phyloP scores from a whole-genome alignment of 2,888 invertebrate species.

The Ganaspis brasiliensis region DNA sequence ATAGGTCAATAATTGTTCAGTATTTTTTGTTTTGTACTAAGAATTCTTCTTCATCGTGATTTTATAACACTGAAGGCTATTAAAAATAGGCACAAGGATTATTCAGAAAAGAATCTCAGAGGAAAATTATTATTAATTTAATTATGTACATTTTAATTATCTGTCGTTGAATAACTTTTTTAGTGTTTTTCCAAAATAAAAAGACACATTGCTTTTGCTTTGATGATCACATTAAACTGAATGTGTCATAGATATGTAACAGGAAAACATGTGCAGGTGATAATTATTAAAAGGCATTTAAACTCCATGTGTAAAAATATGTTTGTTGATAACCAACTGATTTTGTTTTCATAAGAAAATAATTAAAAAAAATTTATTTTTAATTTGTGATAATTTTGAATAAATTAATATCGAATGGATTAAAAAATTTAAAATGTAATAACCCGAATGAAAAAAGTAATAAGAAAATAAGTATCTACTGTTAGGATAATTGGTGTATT shows the following conservation, averaged over 20 bases:
- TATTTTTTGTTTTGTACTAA: not conserved
- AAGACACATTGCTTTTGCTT: no score
- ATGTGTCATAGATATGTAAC: not conserved
- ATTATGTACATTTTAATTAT: not conserved
- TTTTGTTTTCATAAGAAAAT: not conserved
- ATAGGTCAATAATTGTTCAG: conserved; percentile 13
- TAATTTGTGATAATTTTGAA: no score
- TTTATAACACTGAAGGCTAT: conserved; percentile 6
- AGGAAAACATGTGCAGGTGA: not conserved
- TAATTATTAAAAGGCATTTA: not conserved
- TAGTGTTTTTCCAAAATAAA: no score
- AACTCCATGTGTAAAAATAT: not conserved
- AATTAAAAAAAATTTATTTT: not conserved
- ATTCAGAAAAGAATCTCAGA: conserved; percentile 2
- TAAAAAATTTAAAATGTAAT: no score
- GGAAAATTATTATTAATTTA: not conserved
- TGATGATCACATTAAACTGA: not conserved
- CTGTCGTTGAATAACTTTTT: no score
- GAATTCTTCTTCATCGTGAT: not conserved
- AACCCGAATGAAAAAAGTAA: no score
- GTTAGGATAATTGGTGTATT: no score
- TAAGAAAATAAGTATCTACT: no score
- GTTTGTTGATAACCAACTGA: not conserved
- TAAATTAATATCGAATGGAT: no score
- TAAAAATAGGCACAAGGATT: conserved; percentile 16